phyloP scores from a whole-genome alignment of 2,797 vertebrate species.

The Telmatherina bonti region DNA sequence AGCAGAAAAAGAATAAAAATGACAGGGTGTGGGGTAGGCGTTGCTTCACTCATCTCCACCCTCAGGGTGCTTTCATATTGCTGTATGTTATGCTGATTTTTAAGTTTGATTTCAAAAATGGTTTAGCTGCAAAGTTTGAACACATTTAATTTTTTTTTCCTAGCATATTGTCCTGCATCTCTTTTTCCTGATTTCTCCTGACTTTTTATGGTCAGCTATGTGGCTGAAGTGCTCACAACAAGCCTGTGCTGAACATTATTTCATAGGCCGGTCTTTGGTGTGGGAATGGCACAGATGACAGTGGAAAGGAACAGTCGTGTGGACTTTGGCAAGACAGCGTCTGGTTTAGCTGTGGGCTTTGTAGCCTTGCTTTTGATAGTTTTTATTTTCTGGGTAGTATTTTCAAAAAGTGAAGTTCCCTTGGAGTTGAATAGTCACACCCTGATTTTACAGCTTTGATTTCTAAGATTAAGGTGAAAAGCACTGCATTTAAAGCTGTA shows the following conservation, averaged over 20 bases:
- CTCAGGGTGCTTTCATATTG: slow-evolving; percentile 40
- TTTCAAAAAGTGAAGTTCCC: slow-evolving; percentile 55
- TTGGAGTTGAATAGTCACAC: slow-evolving; percentile 35
- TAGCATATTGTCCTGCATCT: slow-evolving; percentile 8
- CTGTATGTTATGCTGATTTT: slow-evolving; percentile 42
- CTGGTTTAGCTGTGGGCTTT: slow-evolving; percentile 73
- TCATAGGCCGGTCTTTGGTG: slow-evolving; percentile 85
- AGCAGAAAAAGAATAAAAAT: slow-evolving; percentile 37
- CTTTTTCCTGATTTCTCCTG: slow-evolving; percentile 41
- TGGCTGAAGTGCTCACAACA: slow-evolving; percentile 82
- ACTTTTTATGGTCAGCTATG: slow-evolving; percentile 41
- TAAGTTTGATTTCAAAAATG: slow-evolving; percentile 52
- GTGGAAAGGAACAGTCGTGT: slow-evolving; percentile 90
- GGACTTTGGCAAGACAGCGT: slow-evolving; percentile 90
- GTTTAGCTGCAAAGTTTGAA: slow-evolving; percentile 48
- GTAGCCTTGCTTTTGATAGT: slow-evolving; percentile 35
- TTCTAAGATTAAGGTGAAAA: slow-evolving; percentile 33
- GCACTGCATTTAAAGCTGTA: slow-evolving; percentile 19
- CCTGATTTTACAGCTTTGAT: slow-evolving; percentile 46
- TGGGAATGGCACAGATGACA: slow-evolving; percentile 96
- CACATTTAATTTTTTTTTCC: slow-evolving; percentile 30
- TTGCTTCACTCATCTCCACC: slow-evolving; percentile 60
- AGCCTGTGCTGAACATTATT: slow-evolving; percentile 67
- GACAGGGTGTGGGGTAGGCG: slow-evolving; percentile 39
- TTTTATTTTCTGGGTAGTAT: slow-evolving; percentile 53